phyloP scores from a whole-genome alignment of 2,888 invertebrate genomes.

The Eristalis tenax region DNA sequence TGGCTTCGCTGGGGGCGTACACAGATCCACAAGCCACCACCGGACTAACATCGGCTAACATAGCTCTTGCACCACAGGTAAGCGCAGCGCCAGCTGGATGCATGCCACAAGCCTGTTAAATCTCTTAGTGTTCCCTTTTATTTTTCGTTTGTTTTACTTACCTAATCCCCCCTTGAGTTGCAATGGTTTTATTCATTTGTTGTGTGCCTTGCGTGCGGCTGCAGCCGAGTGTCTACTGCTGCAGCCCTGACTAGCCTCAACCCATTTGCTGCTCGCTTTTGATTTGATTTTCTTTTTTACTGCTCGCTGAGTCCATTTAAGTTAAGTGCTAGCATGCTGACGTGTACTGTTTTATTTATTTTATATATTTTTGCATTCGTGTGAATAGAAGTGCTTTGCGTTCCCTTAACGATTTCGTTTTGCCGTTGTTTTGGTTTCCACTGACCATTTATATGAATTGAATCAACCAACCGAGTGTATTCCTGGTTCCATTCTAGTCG shows the following conservation, averaged over 20 bases:
- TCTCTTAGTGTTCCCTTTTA: conserved; percentile 53
- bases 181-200: conserved; percentile 10
- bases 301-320: conserved; percentile 21
- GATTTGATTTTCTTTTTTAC: conserved; percentile 41
- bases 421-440: conserved; percentile 52
- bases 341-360: conserved; percentile 33
- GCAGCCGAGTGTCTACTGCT: neutral
- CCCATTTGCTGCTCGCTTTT: conserved; percentile 22
- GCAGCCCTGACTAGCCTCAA: neutral
- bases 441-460: conserved; percentile 6
- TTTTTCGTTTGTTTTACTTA: conserved; percentile 30
- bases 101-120: conserved; percentile 49
- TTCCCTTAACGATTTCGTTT: conserved; percentile 18
- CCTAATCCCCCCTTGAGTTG: conserved; percentile 12
- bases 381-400: neutral
- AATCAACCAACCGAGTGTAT: conserved; percentile 36
- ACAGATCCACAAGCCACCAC: conserved; percentile 90
- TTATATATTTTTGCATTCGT: conserved; percentile 2
- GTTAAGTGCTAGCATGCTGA: conserved; percentile 62
- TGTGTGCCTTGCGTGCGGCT: conserved; percentile 19
- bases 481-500: conserved; percentile 74
- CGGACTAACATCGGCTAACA: conserved; percentile 82
- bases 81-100: conserved; percentile 64
- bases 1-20: conserved; percentile 93
- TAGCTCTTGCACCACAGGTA: conserved; percentile 87